phyloP scores from a whole-genome alignment of 2,113 vertebrate genomes.

The Limnothrissa miodon region DNA sequence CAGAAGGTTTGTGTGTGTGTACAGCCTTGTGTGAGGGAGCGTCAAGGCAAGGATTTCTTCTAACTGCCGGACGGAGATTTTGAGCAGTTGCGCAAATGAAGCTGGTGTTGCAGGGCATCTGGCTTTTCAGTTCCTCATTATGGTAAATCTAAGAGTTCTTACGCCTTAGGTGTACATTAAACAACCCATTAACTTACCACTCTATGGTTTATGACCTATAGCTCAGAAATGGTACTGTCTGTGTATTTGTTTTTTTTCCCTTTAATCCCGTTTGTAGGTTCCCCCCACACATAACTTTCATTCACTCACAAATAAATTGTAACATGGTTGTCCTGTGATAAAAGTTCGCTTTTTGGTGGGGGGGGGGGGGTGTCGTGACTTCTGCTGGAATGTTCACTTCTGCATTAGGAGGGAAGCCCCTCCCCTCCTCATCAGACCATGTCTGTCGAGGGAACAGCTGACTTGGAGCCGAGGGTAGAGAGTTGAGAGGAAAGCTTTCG shows the following conservation, averaged over 20 bases:
- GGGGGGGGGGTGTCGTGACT: not conserved
- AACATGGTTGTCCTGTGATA: not conserved
- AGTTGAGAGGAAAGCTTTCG: not conserved
- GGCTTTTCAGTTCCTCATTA: not conserved
- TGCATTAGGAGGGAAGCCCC: not conserved
- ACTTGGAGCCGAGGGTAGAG: not conserved
- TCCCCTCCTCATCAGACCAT: conserved; percentile 61
- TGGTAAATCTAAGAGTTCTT: not conserved
- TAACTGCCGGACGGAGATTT: not conserved
- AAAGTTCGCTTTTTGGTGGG: no score
- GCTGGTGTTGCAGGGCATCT: not conserved
- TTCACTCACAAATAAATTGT: not conserved
- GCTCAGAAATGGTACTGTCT: not conserved
- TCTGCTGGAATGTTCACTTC: not conserved
- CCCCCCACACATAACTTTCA: not conserved
- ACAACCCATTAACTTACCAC: not conserved
- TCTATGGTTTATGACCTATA: not conserved
- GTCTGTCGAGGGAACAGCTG: conserved; percentile 48
- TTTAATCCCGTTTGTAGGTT: not conserved
- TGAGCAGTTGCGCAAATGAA: not conserved
- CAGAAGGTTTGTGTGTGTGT: not conserved
- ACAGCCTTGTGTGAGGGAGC: not conserved
- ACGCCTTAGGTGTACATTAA: not conserved
- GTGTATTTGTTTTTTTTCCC: not conserved
- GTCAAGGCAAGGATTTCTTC: not conserved